Evolutionary conservation across 2,888 invertebrate species (phyloP).

Genomic region (Polia nebulosa): DNA sequence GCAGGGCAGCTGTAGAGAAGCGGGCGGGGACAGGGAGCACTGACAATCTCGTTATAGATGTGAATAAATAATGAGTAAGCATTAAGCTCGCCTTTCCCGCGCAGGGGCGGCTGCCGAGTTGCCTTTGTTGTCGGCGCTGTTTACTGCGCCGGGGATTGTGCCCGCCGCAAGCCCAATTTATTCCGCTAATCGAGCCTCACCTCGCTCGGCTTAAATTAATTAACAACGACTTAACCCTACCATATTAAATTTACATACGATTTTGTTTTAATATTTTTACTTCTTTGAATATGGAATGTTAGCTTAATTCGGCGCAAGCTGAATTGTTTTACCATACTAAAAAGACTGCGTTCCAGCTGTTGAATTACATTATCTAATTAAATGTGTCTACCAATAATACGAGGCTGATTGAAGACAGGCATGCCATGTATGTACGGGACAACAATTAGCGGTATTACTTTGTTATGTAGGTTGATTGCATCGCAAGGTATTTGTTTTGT

Average conservation of each 20-base stretch:
- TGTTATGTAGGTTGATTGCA: conserved; percentile 77
- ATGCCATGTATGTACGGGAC: conserved; percentile 58
- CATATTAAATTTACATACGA: conserved; percentile 74
- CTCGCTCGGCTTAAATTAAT: conserved; percentile 87
- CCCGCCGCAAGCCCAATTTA: conserved; percentile 87
- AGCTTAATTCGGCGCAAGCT: conserved; percentile 1
- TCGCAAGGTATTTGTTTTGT: conserved; percentile 69
- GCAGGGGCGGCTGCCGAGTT: conserved; percentile 77
- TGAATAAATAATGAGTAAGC: conserved; percentile 90
- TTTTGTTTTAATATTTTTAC: conserved; percentile 54
- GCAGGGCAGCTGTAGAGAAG: conserved; percentile 74
- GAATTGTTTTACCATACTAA: neutral
- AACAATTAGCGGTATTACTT: conserved; percentile 73
- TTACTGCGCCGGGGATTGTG: conserved; percentile 85
- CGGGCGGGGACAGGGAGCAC: conserved; percentile 79
- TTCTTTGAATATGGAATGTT: conserved; percentile 48
- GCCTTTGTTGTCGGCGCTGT: conserved; percentile 88
- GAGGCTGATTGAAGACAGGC: conserved; percentile 14
- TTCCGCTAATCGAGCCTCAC: conserved; percentile 88
- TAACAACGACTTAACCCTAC: conserved; percentile 83
- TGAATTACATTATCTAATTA: neutral
- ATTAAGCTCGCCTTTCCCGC: conserved; percentile 83
- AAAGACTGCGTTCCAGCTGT: neutral
- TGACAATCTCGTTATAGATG: conserved; percentile 90
- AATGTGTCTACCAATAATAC: conserved; percentile 10